Evolutionary conservation across 2,888 invertebrate species (phyloP).

Genomic region (Linyphia triangularis): DNA sequence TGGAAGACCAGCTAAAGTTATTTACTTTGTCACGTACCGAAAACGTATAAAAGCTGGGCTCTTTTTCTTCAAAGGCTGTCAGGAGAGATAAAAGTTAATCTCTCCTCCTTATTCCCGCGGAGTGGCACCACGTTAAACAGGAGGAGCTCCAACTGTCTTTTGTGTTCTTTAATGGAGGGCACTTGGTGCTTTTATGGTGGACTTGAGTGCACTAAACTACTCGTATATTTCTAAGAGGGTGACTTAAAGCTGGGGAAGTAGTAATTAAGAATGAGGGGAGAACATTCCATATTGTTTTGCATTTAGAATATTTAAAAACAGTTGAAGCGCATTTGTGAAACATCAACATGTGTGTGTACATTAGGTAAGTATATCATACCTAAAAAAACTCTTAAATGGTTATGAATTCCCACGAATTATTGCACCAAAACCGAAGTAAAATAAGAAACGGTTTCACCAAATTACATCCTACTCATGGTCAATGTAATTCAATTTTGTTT

Average conservation of each 20-base stretch:
- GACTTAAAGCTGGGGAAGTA: slow-evolving; percentile 7
- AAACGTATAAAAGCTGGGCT: slow-evolving; percentile 60
- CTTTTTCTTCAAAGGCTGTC: slow-evolving; percentile 64
- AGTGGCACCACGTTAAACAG: slow-evolving; percentile 58
- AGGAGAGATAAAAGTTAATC: slow-evolving; percentile 71
- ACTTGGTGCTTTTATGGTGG: slow-evolving; percentile 60
- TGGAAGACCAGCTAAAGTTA: slow-evolving; percentile 54
- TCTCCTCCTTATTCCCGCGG: slow-evolving; percentile 38
- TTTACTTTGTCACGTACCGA: slow-evolving; percentile 71
- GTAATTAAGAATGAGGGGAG: slow-evolving; percentile 48
- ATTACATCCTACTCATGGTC: no score
- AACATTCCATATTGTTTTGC: no score
- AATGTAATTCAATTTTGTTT: no score
- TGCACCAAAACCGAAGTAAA: no score
- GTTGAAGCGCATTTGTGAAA: no score
- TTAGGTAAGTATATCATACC: no score
- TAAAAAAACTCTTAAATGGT: no score
- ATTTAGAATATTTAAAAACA: no score
- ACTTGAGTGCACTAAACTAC: slow-evolving; percentile 12
- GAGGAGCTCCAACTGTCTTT: slow-evolving; percentile 42
- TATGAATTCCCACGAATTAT: no score
- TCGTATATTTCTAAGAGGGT: slow-evolving; percentile 25
- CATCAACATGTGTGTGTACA: no score
- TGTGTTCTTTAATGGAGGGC: slow-evolving; percentile 51
- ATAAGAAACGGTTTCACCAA: no score